phyloP scores from a whole-genome alignment of 2,888 invertebrate genomes.

The Boloria euphrosyne region DNA sequence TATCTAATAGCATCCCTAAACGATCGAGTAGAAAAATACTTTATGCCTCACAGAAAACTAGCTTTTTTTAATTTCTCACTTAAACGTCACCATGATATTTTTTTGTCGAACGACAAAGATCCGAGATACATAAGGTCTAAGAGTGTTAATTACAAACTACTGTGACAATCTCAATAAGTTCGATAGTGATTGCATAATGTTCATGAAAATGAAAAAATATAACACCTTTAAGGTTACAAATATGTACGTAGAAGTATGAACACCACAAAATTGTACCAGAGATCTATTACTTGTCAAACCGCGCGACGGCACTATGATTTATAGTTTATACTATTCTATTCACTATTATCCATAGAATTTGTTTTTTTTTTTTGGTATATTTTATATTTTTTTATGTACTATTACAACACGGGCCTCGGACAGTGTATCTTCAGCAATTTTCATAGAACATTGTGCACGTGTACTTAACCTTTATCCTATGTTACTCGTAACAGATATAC shows the following conservation, averaged over 20 bases:
- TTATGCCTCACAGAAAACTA: constrained; percentile 73
- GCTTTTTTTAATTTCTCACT: constrained; percentile 57
- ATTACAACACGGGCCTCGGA: constrained; percentile 25
- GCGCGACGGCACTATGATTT: constrained; percentile 25
- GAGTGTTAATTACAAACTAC: constrained; percentile 76
- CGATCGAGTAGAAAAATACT: constrained; percentile 81
- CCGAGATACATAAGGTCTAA: constrained; percentile 66
- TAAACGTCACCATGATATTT: constrained; percentile 50
- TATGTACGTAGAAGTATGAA: constrained; percentile 26
- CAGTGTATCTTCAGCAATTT: constrained; percentile 33
- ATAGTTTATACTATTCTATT: constrained; percentile 26
- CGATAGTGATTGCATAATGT: constrained; percentile 65
- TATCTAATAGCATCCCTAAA: constrained; percentile 80
- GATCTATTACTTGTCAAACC: constrained; percentile 29
- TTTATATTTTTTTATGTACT: constrained; percentile 21
- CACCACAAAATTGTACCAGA: constrained; percentile 34
- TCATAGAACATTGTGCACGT: constrained; percentile 69
- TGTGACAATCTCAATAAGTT: constrained; percentile 70
- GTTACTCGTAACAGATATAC: constrained; percentile 62
- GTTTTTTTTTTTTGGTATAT: constrained; percentile 31
- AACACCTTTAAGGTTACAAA: constrained; percentile 34
- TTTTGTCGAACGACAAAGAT: constrained; percentile 59
- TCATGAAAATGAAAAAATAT: constrained; percentile 53
- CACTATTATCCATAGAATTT: constrained; percentile 29
- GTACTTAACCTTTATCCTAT: constrained; percentile 63